phyloP scores from a whole-genome alignment of 2,797 vertebrate genomes.

The Lutra lutra region DNA sequence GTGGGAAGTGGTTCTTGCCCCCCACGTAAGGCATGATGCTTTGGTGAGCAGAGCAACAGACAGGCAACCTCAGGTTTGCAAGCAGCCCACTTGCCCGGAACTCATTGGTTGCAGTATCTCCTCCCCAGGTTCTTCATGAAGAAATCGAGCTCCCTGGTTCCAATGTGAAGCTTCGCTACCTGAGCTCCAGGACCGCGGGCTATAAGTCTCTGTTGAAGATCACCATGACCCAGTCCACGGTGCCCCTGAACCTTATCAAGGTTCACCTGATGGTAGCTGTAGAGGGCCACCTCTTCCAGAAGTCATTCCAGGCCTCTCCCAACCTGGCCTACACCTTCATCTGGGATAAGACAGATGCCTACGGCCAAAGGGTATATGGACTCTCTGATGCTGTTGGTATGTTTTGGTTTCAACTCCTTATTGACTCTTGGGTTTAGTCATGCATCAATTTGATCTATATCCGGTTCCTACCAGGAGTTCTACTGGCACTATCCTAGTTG shows the following conservation, averaged over 20 bases:
- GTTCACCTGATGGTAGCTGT: constrained; percentile 99
- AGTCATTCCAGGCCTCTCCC: constrained; percentile 97
- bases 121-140: constrained; percentile 96
- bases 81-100: neutral
- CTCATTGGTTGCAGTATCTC: neutral
- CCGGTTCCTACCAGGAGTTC: neutral
- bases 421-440: neutral
- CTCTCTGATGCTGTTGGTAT: constrained; percentile 96
- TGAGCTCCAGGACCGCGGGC: constrained; percentile 96
- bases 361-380: constrained; percentile 96
- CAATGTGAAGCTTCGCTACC: constrained; percentile 94
- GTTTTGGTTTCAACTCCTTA: constrained; percentile 67
- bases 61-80: neutral
- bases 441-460: neutral
- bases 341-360: constrained; percentile 99
- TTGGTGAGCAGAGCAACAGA: neutral
- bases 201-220: constrained; percentile 98
- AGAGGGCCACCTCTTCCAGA: constrained; percentile 98
- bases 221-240: constrained; percentile 96
- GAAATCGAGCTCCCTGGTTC: constrained; percentile 96
- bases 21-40: neutral
- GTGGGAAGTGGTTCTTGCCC: neutral
- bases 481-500: neutral
- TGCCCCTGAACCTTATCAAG: constrained; percentile 97
- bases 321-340: constrained; percentile 98